phyloP scores from a whole-genome alignment of 2,797 vertebrate species.

The Liasis olivaceus region DNA sequence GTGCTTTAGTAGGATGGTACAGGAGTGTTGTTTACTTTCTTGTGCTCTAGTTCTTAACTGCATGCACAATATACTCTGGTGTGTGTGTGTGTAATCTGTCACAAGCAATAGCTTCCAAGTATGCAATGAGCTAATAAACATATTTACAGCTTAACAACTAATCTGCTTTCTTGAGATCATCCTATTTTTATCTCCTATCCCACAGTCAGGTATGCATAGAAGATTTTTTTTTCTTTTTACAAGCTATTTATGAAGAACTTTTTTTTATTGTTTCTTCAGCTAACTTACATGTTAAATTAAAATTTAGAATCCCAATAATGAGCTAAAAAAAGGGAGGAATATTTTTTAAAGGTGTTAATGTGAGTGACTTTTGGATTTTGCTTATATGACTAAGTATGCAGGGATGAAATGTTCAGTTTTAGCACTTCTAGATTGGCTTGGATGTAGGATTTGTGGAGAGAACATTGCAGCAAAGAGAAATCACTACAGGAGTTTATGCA shows the following conservation, averaged over 20 bases:
- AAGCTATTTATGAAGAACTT: background rate
- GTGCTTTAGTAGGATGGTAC: background rate
- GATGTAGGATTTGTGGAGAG: background rate
- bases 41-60: background rate
- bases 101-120: background rate
- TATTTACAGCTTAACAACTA: background rate
- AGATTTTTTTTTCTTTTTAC: background rate
- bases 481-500: background rate
- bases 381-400: background rate
- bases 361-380: background rate
- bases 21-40: background rate
- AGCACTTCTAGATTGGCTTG: background rate
- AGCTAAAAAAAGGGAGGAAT: background rate
- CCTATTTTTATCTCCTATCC: background rate
- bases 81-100: background rate
- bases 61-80: background rate
- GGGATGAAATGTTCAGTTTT: slow-evolving; percentile 5
- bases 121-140: accelerated
- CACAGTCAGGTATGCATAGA: background rate
- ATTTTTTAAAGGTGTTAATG: background rate
- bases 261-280: background rate
- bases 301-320: background rate
- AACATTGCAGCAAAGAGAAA: slow-evolving; percentile 5
- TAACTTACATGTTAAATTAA: background rate
- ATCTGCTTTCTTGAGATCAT: background rate